Conservation (phyloP, 1,140 invertebrate species). For the Pissodes strobi region DNA sequence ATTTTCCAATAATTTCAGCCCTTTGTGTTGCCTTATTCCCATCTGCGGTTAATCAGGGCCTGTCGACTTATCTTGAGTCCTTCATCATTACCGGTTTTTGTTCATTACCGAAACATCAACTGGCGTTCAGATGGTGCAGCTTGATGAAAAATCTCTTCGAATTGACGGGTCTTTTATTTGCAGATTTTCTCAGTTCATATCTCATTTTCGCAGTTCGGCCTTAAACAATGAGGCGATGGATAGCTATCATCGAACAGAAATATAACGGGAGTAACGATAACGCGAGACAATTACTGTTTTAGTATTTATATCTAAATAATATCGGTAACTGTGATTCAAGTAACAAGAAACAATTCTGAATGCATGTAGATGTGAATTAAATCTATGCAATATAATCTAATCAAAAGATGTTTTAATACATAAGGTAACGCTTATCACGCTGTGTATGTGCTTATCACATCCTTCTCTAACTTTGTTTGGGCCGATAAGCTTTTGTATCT, state of each 20-base stretch:
- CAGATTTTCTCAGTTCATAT: slow-evolving; percentile 54
- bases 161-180: slow-evolving; percentile 57
- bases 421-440: too few species aligned
- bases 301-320: too few species aligned
- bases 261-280: too few species aligned
- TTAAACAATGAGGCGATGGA: slow-evolving; percentile 51
- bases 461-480: too few species aligned
- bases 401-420: too few species aligned
- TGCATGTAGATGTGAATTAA: too few species aligned
- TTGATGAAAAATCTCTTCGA: slow-evolving; percentile 55
- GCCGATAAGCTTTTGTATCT: too few species aligned
- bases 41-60: slow-evolving; percentile 55
- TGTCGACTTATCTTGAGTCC: slow-evolving; percentile 50
- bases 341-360: too few species aligned
- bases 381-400: too few species aligned
- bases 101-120: slow-evolving; percentile 55
- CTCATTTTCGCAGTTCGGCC: slow-evolving; percentile 51
- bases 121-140: slow-evolving; percentile 50
- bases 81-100: slow-evolving; percentile 56
- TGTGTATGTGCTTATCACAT: too few species aligned
- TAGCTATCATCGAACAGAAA: not conserved
- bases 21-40: slow-evolving; percentile 40
- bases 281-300: too few species aligned
- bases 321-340: too few species aligned
- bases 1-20: slow-evolving; percentile 2